Percentiles rank a stretch among this genome's conserved stretches.
Conservation (phyloP, 1,140 invertebrate genomes). For the Sogatella furcifera region DNA sequence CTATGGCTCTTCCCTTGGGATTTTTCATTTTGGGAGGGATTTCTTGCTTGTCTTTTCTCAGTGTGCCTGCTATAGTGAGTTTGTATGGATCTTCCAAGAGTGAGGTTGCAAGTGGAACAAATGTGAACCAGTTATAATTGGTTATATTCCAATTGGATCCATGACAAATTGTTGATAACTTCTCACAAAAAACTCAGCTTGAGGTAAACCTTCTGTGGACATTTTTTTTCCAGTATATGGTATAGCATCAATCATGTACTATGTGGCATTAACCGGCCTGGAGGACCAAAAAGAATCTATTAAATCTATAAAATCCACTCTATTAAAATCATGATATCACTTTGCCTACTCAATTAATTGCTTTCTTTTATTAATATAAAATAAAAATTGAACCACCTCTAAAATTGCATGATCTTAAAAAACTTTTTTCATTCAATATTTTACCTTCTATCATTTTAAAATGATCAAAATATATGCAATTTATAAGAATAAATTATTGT, state of each 20-base stretch:
- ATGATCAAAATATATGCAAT: too few species aligned
- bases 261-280: slow-evolving; percentile 22
- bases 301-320: too few species aligned
- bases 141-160: slow-evolving; percentile 28
- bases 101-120: slow-evolving; percentile 14
- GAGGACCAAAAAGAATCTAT: too few species aligned
- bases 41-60: slow-evolving; percentile 25
- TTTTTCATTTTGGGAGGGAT: slow-evolving; percentile 13
- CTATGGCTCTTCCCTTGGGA: slow-evolving; percentile 3
- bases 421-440: too few species aligned
- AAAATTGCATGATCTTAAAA: too few species aligned
- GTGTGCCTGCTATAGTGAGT: slow-evolving; percentile 24
- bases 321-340: too few species aligned
- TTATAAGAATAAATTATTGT: too few species aligned
- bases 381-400: too few species aligned
- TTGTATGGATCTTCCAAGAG: slow-evolving; percentile 15
- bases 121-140: slow-evolving; percentile 28
- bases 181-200: slow-evolving; percentile 20
- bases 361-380: too few species aligned
- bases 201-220: slow-evolving; percentile 5
- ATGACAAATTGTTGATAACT: slow-evolving; percentile 19
- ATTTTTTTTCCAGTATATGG: slow-evolving; percentile 29
- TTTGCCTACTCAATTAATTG: too few species aligned
- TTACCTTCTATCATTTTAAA: too few species aligned
- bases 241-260: slow-evolving; percentile 29